phyloP scores from a whole-genome alignment of 2,888 invertebrate species.

The Lutraria lutraria region DNA sequence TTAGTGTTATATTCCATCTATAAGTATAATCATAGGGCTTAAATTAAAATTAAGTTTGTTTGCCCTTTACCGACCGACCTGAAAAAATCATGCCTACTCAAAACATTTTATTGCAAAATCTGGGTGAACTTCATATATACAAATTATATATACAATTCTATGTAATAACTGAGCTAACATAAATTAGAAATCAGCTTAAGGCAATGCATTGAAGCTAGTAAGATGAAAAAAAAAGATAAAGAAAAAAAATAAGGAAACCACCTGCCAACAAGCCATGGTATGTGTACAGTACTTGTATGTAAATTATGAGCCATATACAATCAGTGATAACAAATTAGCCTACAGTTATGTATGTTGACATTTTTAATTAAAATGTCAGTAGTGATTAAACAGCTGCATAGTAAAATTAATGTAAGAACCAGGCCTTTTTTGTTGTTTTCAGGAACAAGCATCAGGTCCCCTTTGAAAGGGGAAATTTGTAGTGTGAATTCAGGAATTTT shows the following conservation, averaged over 20 bases:
- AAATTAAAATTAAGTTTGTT: no score
- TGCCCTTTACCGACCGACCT: no score
- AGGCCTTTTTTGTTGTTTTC: no score
- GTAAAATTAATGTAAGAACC: background rate
- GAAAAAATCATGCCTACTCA: no score
- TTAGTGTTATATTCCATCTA: no score
- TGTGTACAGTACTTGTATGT: background rate
- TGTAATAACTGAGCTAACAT: background rate
- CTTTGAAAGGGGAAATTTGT: no score
- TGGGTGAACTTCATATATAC: no score
- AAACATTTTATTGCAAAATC: no score
- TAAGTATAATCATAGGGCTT: no score
- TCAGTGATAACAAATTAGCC: background rate
- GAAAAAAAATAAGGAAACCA: background rate
- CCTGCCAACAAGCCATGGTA: background rate
- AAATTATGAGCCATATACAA: background rate
- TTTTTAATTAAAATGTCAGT: background rate
- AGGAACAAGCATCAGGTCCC: no score
- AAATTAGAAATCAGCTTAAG: background rate
- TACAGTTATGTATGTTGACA: background rate
- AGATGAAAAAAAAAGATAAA: background rate
- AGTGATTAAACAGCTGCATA: background rate
- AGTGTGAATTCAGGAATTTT: no score
- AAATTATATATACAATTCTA: background rate
- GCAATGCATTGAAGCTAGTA: background rate